A percentile compares a stretch with the other conserved stretches of the same genome.
These are phyloP conservation scores for Crypturellus tataupa DNA, from an alignment of 2,797 vertebrate species.

Conservation along the genomic window DNA sequence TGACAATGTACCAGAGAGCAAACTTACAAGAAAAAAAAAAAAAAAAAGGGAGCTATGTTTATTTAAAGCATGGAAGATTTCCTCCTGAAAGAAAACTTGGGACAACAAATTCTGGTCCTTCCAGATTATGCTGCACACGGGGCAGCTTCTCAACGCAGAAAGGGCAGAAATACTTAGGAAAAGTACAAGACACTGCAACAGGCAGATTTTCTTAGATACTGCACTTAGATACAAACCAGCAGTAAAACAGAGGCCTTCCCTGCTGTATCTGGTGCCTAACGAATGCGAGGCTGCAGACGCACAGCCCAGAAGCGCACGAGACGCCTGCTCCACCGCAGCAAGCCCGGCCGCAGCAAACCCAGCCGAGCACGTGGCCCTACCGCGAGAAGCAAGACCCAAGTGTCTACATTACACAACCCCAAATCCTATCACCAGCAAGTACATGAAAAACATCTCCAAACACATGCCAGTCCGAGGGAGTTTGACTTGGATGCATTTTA, in stretches of 20 bases:
- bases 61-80: neutral
- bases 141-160: neutral
- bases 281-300: neutral
- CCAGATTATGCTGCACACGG: accelerated
- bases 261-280: neutral
- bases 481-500: neutral
- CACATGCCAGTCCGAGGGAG: neutral
- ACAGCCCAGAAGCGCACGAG: neutral
- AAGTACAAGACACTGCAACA: neutral
- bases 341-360: neutral
- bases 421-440: neutral
- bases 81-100: neutral
- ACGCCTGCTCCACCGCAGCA: neutral
- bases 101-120: neutral
- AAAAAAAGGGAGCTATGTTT: neutral
- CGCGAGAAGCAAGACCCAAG: neutral
- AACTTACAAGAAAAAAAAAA: neutral
- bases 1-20: neutral
- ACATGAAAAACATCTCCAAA: neutral
- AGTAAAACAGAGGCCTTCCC: neutral
- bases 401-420: neutral
- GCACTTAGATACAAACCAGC: neutral
- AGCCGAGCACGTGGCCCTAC: neutral
- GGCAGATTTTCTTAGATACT: neutral
- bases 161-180: neutral